Conservation (phyloP, 1,140 invertebrate species). For the Caenorhabditis elegans region DNA sequence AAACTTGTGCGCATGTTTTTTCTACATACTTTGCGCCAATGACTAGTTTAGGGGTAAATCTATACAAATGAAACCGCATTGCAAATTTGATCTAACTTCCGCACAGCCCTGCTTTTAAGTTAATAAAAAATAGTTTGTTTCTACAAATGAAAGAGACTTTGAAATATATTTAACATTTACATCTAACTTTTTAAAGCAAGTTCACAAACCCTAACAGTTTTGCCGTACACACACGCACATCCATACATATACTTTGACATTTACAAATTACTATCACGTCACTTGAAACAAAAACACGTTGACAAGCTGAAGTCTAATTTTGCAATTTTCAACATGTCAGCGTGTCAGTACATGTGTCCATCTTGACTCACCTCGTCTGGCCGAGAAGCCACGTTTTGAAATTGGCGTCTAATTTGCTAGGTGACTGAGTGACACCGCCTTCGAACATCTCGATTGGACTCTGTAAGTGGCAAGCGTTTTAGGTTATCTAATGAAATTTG, state of each 20-base stretch:
- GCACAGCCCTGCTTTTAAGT: too few species aligned
- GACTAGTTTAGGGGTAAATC: too few species aligned
- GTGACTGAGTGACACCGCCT: constrained; percentile 64
- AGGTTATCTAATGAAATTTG: not conserved
- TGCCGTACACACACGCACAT: not conserved
- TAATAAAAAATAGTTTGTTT: too few species aligned
- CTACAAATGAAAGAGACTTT: too few species aligned
- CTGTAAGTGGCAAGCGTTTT: not conserved
- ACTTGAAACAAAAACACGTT: not conserved
- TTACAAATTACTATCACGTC: constrained; percentile 20
- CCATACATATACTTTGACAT: not conserved
- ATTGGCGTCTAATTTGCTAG: constrained; percentile 64
- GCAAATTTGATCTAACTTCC: too few species aligned
- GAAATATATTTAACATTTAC: too few species aligned
- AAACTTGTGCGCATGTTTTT: too few species aligned
- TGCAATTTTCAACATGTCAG: not conserved
- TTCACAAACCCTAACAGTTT: not conserved
- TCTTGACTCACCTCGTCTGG: constrained; percentile 51
- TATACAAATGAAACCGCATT: too few species aligned
- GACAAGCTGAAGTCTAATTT: not conserved
- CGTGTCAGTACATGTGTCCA: not conserved
- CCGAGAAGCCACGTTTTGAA: constrained; percentile 66
- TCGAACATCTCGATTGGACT: constrained; percentile 66
- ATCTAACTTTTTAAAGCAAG: not conserved
- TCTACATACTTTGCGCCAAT: too few species aligned